Evolutionary conservation across 53 echinoderm and acorn worm genomes (phyloP), one percentile per base, ranked within the genome.

Genomic region (Patiria pectinifera): DNA sequence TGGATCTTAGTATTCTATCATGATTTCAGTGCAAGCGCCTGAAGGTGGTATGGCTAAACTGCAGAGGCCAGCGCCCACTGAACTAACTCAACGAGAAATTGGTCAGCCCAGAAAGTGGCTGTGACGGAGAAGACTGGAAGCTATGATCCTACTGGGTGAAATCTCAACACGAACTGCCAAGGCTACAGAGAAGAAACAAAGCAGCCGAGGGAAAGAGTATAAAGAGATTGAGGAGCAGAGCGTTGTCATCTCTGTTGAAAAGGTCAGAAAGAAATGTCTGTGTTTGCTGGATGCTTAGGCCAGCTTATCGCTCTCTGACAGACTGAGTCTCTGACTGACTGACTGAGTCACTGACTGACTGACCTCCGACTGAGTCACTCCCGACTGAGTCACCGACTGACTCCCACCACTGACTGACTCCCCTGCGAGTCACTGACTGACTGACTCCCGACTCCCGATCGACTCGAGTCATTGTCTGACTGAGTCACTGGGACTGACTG

Each of bases 71-170:
- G 99, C 86, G 96, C 96, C 24, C 99, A 99, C 92, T 99, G 76
- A 99, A 99, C 61, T 97, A 99, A 69, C 96, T 99, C 24, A 99
- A 99, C 69, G 99, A 99, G 91, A 97, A 99, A 87, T 91, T 99
- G 45, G 99, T 97, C 0, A n/a, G 97, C 97, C 0, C 99, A 99
- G 95, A 99, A 99, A 83, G 99, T 99, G 4, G 99, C 96, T 49
- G 93, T 99, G 43, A 92, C 94, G 10, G 97, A 99, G 92, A 99
- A 97, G 91, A 99, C 96, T 7, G n/a, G 93, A 94, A 76, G 97
- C 97, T 61, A 97, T 97, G 94, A 90, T 89, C 25, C 94, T 99
- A 7, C 92, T 99, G 53, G 97, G 85, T 10, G 97, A 96, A 71
- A 99, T 99, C 91, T 95, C 99, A 8, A 43, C 93, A 76, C 94